Base-by-base conservation (phyloP, 2,113 vertebrate genomes). In the Neolamprologus sp. region DNA sequence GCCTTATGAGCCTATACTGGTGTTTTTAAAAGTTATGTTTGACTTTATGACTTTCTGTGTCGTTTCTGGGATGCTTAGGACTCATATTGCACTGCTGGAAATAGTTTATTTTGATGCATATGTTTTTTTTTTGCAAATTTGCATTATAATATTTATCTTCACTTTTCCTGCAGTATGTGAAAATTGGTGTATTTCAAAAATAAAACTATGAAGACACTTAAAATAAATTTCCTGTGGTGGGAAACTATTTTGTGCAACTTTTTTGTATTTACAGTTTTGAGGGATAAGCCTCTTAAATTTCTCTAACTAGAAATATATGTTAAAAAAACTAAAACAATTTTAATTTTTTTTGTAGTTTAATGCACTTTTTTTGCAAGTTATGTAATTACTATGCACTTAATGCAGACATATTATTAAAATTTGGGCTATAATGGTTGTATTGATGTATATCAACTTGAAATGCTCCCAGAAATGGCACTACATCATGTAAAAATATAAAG, bases 401-500 rank as follows among this genome's bases (percentile, higher is more conserved):
- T 51, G 8, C 17, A n/a, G 0, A 0, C 17, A 3, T n/a, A 53
- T 53, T 53, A 53, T 53, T 53, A n/a, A 53, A 53, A 53, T 53
- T 0, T 10, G 9, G 19, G 49, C 49, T 53, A 6, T 53, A 53
- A 53, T n/a, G 19, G 9, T 53, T 53, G 2, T 53, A 53, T 53
- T 53, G 51, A 53, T 21, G 51, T 53, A 53, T 53, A 11, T 1
- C 51, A 53, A 53, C 51, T 53, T 21, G 51, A 53, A 53, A 21
- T 53, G 19, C 19, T 53, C 51, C 51, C 1, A 21, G 0, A 21
- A 21, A 21, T 21, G 51, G 19, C 51, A 0, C 0, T 0, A 21
- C 1, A 11, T 0, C 0, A 53, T 21, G 51, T 53, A 53, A 21
- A 53, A 11, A 53, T 53, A 53, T 1, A 0, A 21, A 0, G 0